Conservation (phyloP, 2,888 invertebrate genomes). For the Cremastinae sp. region DNA sequence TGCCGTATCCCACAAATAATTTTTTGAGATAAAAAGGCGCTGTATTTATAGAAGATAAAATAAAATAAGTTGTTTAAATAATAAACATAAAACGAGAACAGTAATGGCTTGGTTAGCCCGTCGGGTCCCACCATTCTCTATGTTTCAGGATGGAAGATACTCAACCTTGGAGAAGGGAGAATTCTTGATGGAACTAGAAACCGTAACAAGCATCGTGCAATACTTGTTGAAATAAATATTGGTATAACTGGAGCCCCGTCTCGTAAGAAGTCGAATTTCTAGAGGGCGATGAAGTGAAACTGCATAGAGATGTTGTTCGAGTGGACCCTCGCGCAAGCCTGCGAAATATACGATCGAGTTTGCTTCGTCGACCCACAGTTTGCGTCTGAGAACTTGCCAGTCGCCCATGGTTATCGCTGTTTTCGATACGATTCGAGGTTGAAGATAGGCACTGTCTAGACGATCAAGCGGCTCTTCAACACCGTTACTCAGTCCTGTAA, state of each 20-base stretch:
- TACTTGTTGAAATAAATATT: conserved; percentile 83
- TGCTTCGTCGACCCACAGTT: conserved; percentile 92
- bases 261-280: conserved; percentile 88
- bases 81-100: too few relatives aligned
- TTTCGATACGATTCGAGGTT: conserved; percentile 86
- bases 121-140: too few relatives aligned
- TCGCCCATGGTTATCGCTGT: conserved; percentile 92
- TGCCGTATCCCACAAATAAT: too few relatives aligned
- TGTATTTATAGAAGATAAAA: too few relatives aligned
- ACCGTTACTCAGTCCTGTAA: conserved; percentile 81
- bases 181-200: conserved; percentile 91
- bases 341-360: conserved; percentile 94
- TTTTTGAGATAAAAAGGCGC: too few relatives aligned
- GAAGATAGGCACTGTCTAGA: conserved; percentile 81
- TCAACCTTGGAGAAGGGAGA: conserved; percentile 87
- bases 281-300: conserved; percentile 88
- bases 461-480: conserved; percentile 81
- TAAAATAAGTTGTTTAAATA: too few relatives aligned
- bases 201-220: conserved; percentile 90
- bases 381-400: conserved; percentile 95
- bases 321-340: conserved; percentile 93
- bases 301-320: conserved; percentile 96
- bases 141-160: conserved; percentile 4
- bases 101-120: too few relatives aligned
- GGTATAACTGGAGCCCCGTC: conserved; percentile 92